Conservation (phyloP, 1,140 invertebrate species). For the Lordiphosa stackelbergi region DNA sequence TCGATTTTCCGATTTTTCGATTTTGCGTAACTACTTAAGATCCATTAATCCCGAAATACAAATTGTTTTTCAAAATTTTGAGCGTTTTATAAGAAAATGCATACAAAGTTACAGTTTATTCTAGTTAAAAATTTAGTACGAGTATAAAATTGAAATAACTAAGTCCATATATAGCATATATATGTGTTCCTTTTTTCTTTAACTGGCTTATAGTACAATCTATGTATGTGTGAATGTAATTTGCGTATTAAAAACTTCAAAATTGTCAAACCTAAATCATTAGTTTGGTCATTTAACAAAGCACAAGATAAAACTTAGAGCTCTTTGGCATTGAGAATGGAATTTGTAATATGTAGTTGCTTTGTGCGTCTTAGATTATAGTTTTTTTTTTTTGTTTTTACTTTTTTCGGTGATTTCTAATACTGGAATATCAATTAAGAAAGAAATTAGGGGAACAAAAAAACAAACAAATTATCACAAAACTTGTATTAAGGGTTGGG, state of each 20-base stretch:
- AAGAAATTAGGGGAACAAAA: too few relatives aligned
- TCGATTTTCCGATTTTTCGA: not conserved
- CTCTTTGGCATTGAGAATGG: too few relatives aligned
- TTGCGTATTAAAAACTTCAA: constrained; percentile 1
- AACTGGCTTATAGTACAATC: too few relatives aligned
- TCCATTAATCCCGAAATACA: constrained; percentile 6
- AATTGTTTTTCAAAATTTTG: constrained; percentile 5
- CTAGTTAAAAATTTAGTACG: constrained; percentile 71
- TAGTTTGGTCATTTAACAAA: too few relatives aligned
- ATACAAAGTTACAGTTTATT: constrained; percentile 70
- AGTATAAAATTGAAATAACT: constrained; percentile 73
- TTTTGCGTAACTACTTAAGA: constrained; percentile 5
- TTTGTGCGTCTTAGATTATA: constrained; percentile 1
- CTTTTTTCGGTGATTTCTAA: constrained; percentile 23
- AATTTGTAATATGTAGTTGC: constrained; percentile 41
- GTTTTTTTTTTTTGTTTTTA: constrained; percentile 21
- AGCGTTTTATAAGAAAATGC: constrained; percentile 50
- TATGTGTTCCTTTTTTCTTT: not conserved
- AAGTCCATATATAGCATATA: constrained; percentile 38
- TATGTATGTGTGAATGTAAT: constrained; percentile 1
- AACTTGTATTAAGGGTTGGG: too few relatives aligned
- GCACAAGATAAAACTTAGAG: too few relatives aligned
- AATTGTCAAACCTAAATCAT: too few relatives aligned
- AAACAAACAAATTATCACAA: too few relatives aligned
- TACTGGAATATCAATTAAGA: too few relatives aligned